These are phyloP conservation scores for Agrochola macilenta DNA, from an alignment of 2,888 invertebrate species.

Conservation along the genomic window DNA sequence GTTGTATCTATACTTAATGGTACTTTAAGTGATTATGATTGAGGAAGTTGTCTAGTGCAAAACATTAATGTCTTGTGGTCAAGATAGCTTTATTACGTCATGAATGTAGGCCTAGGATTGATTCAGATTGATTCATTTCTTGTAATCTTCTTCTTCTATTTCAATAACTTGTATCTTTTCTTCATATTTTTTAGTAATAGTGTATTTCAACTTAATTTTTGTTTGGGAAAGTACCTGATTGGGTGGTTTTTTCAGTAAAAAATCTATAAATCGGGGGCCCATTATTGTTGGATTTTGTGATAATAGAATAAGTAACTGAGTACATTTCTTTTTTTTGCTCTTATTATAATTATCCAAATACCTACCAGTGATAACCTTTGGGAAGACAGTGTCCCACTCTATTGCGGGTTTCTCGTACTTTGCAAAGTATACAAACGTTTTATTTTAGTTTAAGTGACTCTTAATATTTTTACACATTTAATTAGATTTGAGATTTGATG, in stretches of 20 bases:
- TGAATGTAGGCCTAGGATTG: slow-evolving; percentile 7
- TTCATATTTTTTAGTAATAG: slow-evolving; percentile 39
- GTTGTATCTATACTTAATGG: slow-evolving; percentile 53
- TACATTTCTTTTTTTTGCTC: not conserved
- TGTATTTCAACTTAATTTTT: slow-evolving; percentile 72
- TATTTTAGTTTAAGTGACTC: not conserved
- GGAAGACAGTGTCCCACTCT: slow-evolving; percentile 53
- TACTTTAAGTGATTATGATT: slow-evolving; percentile 49
- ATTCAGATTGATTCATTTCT: slow-evolving; percentile 21
- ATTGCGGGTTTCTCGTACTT: slow-evolving; percentile 23
- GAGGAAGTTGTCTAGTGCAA: slow-evolving; percentile 54
- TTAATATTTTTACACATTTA: not conserved
- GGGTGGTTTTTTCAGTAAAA: slow-evolving; percentile 86
- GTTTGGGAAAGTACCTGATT: slow-evolving; percentile 79
- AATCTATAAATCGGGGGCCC: slow-evolving; percentile 83
- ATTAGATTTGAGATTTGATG: slow-evolving; percentile 15
- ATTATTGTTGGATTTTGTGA: slow-evolving; percentile 36
- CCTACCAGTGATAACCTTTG: slow-evolving; percentile 20
- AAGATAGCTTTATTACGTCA: slow-evolving; percentile 42
- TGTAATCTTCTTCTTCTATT: slow-evolving; percentile 13
- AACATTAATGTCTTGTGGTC: slow-evolving; percentile 46
- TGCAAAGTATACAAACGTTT: slow-evolving; percentile 17
- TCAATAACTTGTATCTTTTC: slow-evolving; percentile 29
- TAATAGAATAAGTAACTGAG: slow-evolving; percentile 40
- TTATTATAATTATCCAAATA: not conserved